Conservation (phyloP, 2,888 invertebrate species). For the Stictocephala bisonia region DNA sequence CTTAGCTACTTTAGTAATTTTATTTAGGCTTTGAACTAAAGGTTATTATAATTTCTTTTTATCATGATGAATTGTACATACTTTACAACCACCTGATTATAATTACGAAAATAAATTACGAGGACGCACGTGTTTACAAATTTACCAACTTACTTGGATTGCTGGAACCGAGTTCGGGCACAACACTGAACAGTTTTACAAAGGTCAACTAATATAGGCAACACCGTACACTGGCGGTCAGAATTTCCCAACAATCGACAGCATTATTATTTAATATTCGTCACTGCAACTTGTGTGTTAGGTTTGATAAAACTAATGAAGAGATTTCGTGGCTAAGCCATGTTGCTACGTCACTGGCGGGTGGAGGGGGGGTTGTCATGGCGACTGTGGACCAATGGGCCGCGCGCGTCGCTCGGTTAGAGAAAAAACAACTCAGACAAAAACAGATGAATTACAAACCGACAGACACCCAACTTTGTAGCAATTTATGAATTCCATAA, state of each 20-base stretch:
- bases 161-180: too few species aligned
- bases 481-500: constrained; percentile 29
- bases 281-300: constrained; percentile 27
- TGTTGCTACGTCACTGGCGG: constrained; percentile 27
- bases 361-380: constrained; percentile 18
- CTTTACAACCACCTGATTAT: too few species aligned
- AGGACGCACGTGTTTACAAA: too few species aligned
- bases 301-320: constrained; percentile 40
- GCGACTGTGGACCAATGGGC: constrained; percentile 30
- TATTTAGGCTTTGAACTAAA: too few species aligned
- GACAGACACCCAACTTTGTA: constrained; percentile 36
- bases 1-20: too few species aligned
- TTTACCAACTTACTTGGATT: too few species aligned
- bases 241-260: neutral
- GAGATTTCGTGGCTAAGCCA: constrained; percentile 34
- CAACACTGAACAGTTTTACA: neutral
- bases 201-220: neutral
- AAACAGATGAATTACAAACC: constrained; percentile 39
- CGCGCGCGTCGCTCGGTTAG: neutral
- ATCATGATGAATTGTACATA: too few species aligned
- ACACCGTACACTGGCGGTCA: neutral
- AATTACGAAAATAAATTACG: too few species aligned
- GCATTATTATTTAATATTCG: constrained; percentile 12
- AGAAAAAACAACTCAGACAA: constrained; percentile 25
- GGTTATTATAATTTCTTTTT: too few species aligned